These are phyloP conservation scores for Setipinna tenuifilis DNA, from an alignment of 2,797 vertebrate species.

Conservation along the genomic window DNA sequence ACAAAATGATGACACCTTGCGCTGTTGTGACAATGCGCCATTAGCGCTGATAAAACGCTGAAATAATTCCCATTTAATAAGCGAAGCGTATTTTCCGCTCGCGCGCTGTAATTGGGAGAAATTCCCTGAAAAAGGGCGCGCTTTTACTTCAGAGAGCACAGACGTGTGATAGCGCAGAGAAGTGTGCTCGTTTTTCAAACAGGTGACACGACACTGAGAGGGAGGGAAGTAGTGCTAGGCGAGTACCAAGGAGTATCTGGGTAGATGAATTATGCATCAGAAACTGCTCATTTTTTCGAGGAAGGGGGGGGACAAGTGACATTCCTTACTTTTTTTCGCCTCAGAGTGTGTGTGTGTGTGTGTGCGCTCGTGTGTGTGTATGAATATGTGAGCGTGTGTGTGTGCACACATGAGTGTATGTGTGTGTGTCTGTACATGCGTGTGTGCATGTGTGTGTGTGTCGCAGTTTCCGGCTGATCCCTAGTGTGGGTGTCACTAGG, in stretches of 20 bases:
- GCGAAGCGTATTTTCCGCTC: not conserved
- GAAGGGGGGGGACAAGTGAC: too few species aligned
- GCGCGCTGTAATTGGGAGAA: constrained; percentile 5
- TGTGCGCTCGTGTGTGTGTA: too few species aligned
- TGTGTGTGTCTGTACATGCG: not conserved
- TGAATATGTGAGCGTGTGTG: not conserved
- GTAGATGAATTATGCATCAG: constrained; percentile 51
- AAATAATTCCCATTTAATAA: constrained; percentile 26
- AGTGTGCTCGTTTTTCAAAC: not conserved
- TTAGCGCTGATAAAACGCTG: constrained; percentile 7
- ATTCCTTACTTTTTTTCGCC: constrained; percentile 18
- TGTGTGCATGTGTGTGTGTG: not conserved
- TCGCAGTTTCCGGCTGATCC: constrained; percentile 32
- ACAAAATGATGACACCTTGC: not conserved
- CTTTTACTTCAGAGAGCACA: constrained; percentile 9
- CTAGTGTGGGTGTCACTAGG: constrained; percentile 41
- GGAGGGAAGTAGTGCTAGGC: not conserved
- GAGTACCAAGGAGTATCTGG: constrained; percentile 32
- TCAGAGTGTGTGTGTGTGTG: not conserved
- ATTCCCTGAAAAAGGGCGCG: constrained; percentile 1
- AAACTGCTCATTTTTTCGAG: constrained; percentile 15
- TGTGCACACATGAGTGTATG: not conserved
- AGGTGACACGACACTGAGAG: not conserved
- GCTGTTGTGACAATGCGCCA: constrained; percentile 24
- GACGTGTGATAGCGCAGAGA: not conserved